Evolutionary conservation across 2,888 invertebrate genomes (phyloP).

Genomic region (Acleris cristana): DNA sequence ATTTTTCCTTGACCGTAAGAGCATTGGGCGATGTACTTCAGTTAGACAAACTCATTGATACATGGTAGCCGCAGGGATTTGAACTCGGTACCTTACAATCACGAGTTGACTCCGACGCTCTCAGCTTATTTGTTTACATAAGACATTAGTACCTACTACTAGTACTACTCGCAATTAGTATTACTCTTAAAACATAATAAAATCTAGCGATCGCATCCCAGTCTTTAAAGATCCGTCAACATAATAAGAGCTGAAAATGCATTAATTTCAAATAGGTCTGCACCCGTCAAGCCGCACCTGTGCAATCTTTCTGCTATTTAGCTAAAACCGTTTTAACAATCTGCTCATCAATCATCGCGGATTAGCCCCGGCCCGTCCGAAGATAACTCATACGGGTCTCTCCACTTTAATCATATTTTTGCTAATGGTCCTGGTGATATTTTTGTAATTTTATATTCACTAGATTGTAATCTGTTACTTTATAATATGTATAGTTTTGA

Average conservation of each 20-base stretch:
- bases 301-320: conserved; percentile 48
- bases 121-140: too few species aligned
- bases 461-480: neutral
- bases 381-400: conserved; percentile 21
- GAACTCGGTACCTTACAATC: too few species aligned
- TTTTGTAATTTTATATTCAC: neutral
- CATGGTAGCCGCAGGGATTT: too few species aligned
- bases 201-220: too few species aligned
- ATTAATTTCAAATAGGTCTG: conserved; percentile 16
- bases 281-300: conserved; percentile 25
- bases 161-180: too few species aligned
- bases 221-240: too few species aligned
- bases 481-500: too few species aligned
- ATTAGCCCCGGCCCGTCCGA: conserved; percentile 16
- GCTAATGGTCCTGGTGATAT: neutral
- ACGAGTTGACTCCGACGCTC: too few species aligned
- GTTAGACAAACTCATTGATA: too few species aligned
- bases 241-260: conserved; percentile 11
- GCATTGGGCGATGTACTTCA: too few species aligned
- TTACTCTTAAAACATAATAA: neutral
- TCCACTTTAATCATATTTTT: conserved; percentile 21
- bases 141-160: too few species aligned
- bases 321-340: conserved; percentile 54
- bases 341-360: conserved; percentile 41
- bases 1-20: too few species aligned